Evolutionary conservation across 2,797 vertebrate species (phyloP), one percentile per base, ranked within the genome.

Genomic region (Synaphobranchus kaupii): DNA sequence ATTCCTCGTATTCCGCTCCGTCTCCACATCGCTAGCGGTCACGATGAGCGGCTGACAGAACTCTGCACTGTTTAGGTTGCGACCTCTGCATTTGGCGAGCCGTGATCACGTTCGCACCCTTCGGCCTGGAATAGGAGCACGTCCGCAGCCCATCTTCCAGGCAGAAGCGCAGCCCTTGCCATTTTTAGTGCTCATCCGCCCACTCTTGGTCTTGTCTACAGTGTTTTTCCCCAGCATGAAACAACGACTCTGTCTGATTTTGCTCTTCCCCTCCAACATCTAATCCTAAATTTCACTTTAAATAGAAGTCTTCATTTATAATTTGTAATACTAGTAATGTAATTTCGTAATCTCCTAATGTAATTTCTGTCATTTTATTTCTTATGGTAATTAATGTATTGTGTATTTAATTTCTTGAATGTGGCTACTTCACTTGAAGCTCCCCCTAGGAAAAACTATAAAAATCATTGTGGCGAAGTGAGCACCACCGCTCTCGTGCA

Each of bases 21-120:
- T 88, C 88, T 87, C 50, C 54, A 68, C 68, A 52, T 84, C 66
- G 84, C 85, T 68, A 84, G 58, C 47, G 54, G 71, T 47, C 78
- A 85, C 66, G 63, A 78, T 60, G 71, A 3, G 84, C 81, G 54
- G 88, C 58, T 22, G 25, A 89, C 47, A 44, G 34, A 28, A 28
- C 4, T 15, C 17, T 47, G 39, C 73, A 78, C 20, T 76, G 73
- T 78, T 44, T 34, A 47, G 73, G 17, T 47, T 8, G 31, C n/a
- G 25, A n/a, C 22, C 66, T 68, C 25, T 68, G 13, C 12, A 4
- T 28, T 68, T 63, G 4, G 15, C 5, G 60, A 63, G 60, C 60
- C 60, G 5, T 25, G 60, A 63, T 20, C 60, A 63, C 4, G 60
- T 0, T 3, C 22, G 13, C 5, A 63, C 60, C 17, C 17, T 63